Base-by-base conservation (phyloP, 2,888 invertebrate species). In the Drosophila leonis region DNA sequence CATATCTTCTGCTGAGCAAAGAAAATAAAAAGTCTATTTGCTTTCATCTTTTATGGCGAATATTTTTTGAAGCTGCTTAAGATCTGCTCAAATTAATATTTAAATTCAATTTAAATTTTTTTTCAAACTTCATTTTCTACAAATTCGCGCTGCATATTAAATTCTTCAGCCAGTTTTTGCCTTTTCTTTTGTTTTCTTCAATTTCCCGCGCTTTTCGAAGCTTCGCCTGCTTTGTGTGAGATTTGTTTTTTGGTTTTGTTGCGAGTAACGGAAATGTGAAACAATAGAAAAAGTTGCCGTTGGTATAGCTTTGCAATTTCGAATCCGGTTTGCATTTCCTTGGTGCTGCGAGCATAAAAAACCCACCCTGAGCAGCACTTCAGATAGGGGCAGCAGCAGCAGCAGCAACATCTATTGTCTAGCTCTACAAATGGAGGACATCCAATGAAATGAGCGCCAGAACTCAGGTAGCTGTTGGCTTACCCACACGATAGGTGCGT, bases 311-410 rank as follows among this genome's bases (percentile, higher is more conserved):
- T 54, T 39, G 13, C n/a, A 61, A 49, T 39, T n/a, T 52, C 18
- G 41, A 65, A 80, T 83, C 84, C 82, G 75, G 82, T 83, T 75
- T 48, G 44, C 59, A 72, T 52, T 65, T 83, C 80, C 83, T 79
- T 75, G 87, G 82, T 83, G 86, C 81, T 37, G 37, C 64, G 5
- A 12, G 44, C 24, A 15, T 15, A 37, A 13, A 42, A 33, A 37
- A 71, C 55, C 61, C 73, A 77, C 80, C 77, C 71, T 41, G 62
- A 69, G 52, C 33, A 48, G 27, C 27, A 12, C 29, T 10, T 41
- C 35, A 46, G 56, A 51, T 42, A 66, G 35, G 24, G 35, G 51
- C 66, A 66, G 61, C 44, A 55, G 49, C 24, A 27, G 46, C 9
- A 48, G 4, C 29, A 15, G 27, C 29, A 10, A 31, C 12, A 20